Base-by-base conservation (phyloP, 2,113 vertebrate species). In the Xerus inauris region DNA sequence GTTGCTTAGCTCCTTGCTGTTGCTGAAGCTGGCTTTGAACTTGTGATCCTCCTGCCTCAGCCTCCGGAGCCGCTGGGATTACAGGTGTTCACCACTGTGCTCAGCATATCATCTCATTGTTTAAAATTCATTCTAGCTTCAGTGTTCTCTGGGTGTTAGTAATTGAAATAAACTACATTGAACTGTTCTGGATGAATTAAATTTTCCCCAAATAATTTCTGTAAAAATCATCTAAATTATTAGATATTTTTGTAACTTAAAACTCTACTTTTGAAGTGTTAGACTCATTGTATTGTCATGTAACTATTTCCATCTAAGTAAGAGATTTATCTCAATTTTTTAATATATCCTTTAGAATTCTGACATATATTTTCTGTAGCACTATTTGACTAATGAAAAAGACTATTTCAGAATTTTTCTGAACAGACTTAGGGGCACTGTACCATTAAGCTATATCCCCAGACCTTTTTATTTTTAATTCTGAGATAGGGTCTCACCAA, bases 81-180 rank as follows among this genome's bases (percentile, higher is more conserved):
- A 51, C 14, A 51, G 16, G 49, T 51, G 49, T 51, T 13, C 49
- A 4, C 49, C 14, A 51, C 49, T 14, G 49, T 16, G 1, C 13
- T 14, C 16, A 14, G 49, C 14, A 51, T 51, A 67, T 79, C 20
- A 69, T 64, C 38, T 86, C 51, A 72, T 64, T 20, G 75, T 54
- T 84, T 81, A 80, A 88, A 93, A 64, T 62, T 93, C 1, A 0
- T 79, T 94, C 45, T 72, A 79, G 30, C 38, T 64, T 96, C n/a
- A 76, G 30, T 73, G 13, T 89, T 73, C 38, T 83, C 16, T 86
- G 28, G 75, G 51, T 82, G 35, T 91, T 79, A 13, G 22, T 73
- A 82, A 67, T 71, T 75, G 45, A 94, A 94, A 57, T 96, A 90
- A 94, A 57, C 92, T 62, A 69, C 77, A 73, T 64, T 83, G 47